Evolutionary conservation across 2,113 vertebrate species (phyloP), one percentile per base, ranked within the genome.

Genomic region (Mesitornis unicolor): DNA sequence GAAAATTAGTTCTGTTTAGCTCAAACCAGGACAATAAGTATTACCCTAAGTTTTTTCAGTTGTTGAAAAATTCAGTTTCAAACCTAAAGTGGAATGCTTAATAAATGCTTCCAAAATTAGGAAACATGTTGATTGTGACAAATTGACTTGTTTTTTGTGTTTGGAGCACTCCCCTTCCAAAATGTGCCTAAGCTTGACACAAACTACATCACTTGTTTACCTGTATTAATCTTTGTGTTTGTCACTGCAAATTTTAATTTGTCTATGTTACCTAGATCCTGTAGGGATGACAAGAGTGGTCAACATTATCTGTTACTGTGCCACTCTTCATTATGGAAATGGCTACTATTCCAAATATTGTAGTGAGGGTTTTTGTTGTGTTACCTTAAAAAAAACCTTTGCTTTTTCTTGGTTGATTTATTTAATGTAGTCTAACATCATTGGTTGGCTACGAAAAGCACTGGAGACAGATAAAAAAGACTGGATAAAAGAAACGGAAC

Each of bases 391-490:
- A 19, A 69, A 47, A 40, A 42, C 24, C 5, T 48, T 59, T n/a
- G 29, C 4, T 93, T 71, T 69, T 40, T 80, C 35, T 89, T 79
- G 61, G 3, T 76, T 48, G 63, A 43, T 63, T 94, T 83, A 42
- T 84, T 77, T 75, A 45, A 92, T 95, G 6, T 94, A 99, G 99
- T 99, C 99, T 28, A 99, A 99, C 95, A 99, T 99, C 87, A 99
- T 99, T 51, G 99, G 99, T 82, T 99, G 99, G 99, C 97, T 99
- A 64, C 97, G 99, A 56, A 99, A 99, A 97, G 99, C 99, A 16
- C 95, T 99, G 90, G 99, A 99, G 84, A 99, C 99, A 0, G 99
- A 99, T 96, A 99, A 98, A 97, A 99, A 99, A 94, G 99, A 99
- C 97, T 99, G 99, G 99, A 97, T 98, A 94, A 99, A 99, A 97